Conservation (phyloP, 1,140 invertebrate species). For the Drosophila nasuta region DNA sequence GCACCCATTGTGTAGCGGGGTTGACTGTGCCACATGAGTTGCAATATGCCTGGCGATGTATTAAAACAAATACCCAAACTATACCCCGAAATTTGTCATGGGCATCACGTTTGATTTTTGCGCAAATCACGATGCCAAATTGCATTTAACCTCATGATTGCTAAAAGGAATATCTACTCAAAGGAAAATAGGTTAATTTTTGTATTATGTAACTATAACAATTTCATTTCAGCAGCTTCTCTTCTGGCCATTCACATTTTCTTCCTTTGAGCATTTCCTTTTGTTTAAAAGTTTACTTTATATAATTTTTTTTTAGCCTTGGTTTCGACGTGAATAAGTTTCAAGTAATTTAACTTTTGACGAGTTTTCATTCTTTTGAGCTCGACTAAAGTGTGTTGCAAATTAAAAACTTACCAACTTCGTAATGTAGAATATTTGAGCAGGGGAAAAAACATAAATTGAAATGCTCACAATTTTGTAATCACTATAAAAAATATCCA, state of each 20-base stretch:
- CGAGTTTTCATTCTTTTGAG: conserved; percentile 52
- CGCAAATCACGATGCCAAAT: conserved; percentile 8
- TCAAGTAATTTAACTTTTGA: conserved; percentile 77
- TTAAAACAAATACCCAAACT: conserved; percentile 10
- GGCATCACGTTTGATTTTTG: conserved; percentile 3
- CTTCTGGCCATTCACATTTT: not conserved
- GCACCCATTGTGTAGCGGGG: not conserved
- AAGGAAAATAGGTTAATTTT: not conserved
- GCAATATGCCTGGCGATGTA: conserved; percentile 1
- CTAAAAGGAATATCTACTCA: not conserved
- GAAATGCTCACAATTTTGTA: conserved; percentile 31
- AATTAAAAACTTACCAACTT: conserved; percentile 50
- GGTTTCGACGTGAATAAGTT: conserved; percentile 57
- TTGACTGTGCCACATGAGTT: conserved; percentile 14
- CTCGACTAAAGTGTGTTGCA: conserved; percentile 16
- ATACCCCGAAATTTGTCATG: conserved; percentile 8
- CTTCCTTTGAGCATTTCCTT: conserved; percentile 13
- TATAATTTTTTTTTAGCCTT: conserved; percentile 26
- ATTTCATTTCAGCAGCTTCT: not conserved
- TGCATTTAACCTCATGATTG: not conserved
- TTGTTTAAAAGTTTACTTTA: conserved; percentile 43
- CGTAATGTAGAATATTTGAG: conserved; percentile 20
- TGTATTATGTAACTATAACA: not conserved
- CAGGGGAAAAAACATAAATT: not conserved
- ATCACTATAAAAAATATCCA: conserved; percentile 29